Evolutionary conservation across 2,797 vertebrate genomes (phyloP).

Genomic region (Megaceryle alcyon): DNA sequence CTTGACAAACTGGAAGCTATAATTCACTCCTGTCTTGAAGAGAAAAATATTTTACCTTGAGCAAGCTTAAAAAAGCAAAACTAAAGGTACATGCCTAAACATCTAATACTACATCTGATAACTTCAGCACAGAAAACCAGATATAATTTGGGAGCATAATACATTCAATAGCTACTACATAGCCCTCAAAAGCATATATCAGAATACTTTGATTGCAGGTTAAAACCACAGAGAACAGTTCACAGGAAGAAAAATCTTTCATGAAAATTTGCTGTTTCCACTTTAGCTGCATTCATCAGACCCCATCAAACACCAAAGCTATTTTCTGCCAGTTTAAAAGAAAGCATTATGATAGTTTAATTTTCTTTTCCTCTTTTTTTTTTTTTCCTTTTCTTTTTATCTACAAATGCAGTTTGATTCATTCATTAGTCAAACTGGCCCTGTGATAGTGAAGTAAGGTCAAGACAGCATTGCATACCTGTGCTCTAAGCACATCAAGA

Average conservation of each 20-base stretch:
- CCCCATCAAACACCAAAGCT: not conserved
- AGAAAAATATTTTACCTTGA: slow-evolving; percentile 24
- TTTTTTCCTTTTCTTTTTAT: not conserved
- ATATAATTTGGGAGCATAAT: not conserved
- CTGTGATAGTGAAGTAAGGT: not conserved
- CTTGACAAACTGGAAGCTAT: not conserved
- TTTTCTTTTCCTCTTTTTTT: not conserved
- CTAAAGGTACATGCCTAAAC: not conserved
- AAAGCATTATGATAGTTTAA: not conserved
- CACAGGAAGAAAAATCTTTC: slow-evolving; percentile 5
- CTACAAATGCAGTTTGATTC: not conserved
- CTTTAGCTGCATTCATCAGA: not conserved
- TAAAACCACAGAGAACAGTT: slow-evolving; percentile 28
- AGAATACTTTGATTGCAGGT: slow-evolving; percentile 1
- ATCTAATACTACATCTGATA: not conserved
- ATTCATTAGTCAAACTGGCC: not conserved
- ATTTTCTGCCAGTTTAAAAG: not conserved
- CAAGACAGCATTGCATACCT: not conserved
- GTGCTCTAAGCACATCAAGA: not conserved
- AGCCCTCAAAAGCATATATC: slow-evolving; percentile 11
- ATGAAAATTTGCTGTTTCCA: slow-evolving; percentile 7
- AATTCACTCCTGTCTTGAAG: not conserved
- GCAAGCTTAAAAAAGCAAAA: slow-evolving; percentile 2
- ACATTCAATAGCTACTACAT: not conserved
- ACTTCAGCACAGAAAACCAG: not conserved